Conservation (phyloP, 2,797 vertebrate species). For the Macrochelys suwanniensis region DNA sequence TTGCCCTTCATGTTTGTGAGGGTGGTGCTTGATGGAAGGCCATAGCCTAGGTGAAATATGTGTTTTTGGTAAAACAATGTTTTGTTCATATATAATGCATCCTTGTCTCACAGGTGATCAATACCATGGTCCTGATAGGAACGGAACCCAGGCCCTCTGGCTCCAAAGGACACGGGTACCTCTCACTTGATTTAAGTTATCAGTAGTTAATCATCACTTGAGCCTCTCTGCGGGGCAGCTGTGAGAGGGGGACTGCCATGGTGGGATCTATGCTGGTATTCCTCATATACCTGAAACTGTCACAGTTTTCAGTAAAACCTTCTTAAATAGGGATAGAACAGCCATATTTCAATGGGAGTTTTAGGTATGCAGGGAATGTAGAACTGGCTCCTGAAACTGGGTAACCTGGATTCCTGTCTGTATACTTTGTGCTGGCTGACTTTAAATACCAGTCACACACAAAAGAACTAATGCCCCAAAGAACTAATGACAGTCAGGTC, state of each 20-base stretch:
- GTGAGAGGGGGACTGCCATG: accelerated
- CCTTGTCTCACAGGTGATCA: not conserved
- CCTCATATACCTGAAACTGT: not conserved
- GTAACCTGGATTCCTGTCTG: not conserved
- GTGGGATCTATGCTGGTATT: not conserved
- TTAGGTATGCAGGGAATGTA: not conserved
- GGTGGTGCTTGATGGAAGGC: not conserved
- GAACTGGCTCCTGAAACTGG: not conserved
- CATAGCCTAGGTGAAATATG: not conserved
- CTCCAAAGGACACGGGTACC: not conserved
- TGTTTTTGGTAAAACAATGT: not conserved
- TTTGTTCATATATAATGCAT: not conserved
- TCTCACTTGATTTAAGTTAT: not conserved
- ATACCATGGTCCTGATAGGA: not conserved
- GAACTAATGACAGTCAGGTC: conserved; percentile 33
- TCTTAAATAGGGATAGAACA: accelerated
- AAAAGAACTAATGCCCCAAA: not conserved
- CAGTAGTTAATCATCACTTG: accelerated
- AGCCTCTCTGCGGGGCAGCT: not conserved
- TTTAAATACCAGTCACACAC: not conserved
- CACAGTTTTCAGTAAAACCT: not conserved
- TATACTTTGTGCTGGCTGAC: not conserved
- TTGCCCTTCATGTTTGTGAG: not conserved
- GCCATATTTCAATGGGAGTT: not conserved
- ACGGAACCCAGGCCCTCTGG: not conserved